Percentiles rank a stretch among this genome's conserved stretches.
These are phyloP conservation scores for Taenaris catops DNA, from an alignment of 2,888 invertebrate species.

Conservation along the genomic window DNA sequence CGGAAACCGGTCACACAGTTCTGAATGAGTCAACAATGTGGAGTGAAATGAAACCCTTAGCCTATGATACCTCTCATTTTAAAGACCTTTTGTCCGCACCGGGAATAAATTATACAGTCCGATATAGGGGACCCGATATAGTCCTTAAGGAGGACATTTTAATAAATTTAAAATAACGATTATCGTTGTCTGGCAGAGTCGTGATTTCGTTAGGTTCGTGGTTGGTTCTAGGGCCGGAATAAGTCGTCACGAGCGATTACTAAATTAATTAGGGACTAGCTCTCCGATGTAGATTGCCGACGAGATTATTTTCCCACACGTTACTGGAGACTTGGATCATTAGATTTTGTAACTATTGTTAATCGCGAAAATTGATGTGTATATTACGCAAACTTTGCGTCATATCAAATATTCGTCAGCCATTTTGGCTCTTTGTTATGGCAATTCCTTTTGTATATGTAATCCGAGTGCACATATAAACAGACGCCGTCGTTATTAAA, in stretches of 20 bases:
- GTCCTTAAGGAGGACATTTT: slow-evolving; percentile 78
- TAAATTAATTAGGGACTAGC: slow-evolving; percentile 78
- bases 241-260: slow-evolving; percentile 79
- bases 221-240: slow-evolving; percentile 69
- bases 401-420: slow-evolving; percentile 32
- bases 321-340: slow-evolving; percentile 44
- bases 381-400: slow-evolving; percentile 7
- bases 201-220: slow-evolving; percentile 79
- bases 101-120: slow-evolving; percentile 77
- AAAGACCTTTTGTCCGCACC: slow-evolving; percentile 57
- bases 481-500: too few species aligned
- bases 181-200: slow-evolving; percentile 75
- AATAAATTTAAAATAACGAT: slow-evolving; percentile 80
- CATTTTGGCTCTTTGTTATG: slow-evolving; percentile 62
- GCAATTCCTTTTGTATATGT: too few species aligned
- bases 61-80: slow-evolving; percentile 67
- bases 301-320: slow-evolving; percentile 78
- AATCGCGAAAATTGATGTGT: slow-evolving; percentile 26
- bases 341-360: slow-evolving; percentile 62
- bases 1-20: slow-evolving; percentile 26
- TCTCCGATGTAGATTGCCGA: slow-evolving; percentile 73
- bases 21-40: slow-evolving; percentile 29
- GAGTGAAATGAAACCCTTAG: slow-evolving; percentile 34
- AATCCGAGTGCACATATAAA: too few species aligned
- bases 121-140: slow-evolving; percentile 74